Percentiles rank a stretch among this genome's conserved stretches.
Evolutionary conservation across 2,797 vertebrate species (phyloP).

Genomic region (Dicrostonyx torquatus): DNA sequence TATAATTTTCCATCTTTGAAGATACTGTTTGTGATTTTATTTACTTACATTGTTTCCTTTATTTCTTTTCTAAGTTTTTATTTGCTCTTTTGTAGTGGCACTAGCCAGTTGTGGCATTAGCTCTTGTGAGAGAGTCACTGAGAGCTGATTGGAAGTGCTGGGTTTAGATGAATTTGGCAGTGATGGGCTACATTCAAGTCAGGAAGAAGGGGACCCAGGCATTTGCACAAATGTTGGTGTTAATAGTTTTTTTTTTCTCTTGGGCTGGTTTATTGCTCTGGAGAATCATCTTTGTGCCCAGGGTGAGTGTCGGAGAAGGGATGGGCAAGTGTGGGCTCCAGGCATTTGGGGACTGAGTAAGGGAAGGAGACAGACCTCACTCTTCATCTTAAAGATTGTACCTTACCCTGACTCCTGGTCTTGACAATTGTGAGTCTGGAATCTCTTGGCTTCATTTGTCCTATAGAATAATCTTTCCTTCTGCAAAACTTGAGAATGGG

Average conservation of each 20-base stretch:
- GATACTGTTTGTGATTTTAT: slow-evolving; percentile 10
- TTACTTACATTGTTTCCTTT: slow-evolving; percentile 20
- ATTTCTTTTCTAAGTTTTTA: background rate
- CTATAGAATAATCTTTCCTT: background rate
- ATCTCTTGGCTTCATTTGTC: background rate
- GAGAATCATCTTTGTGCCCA: background rate
- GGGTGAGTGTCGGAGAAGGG: background rate
- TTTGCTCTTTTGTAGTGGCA: slow-evolving; percentile 18
- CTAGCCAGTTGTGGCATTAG: background rate
- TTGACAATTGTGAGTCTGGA: background rate
- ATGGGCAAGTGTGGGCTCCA: background rate
- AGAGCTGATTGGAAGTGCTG: background rate
- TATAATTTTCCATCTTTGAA: slow-evolving; percentile 2
- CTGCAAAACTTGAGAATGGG: background rate
- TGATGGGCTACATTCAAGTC: background rate
- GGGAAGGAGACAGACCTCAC: background rate
- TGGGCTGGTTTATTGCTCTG: background rate
- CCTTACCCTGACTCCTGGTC: background rate
- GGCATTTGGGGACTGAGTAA: background rate
- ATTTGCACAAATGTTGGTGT: background rate
- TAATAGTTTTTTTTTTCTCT: background rate
- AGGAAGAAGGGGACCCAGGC: background rate
- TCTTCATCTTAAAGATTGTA: background rate
- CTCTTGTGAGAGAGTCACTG: background rate
- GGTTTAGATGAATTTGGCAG: background rate